Conservation (phyloP, 1,140 invertebrate species). For the Sycophila sp. region DNA sequence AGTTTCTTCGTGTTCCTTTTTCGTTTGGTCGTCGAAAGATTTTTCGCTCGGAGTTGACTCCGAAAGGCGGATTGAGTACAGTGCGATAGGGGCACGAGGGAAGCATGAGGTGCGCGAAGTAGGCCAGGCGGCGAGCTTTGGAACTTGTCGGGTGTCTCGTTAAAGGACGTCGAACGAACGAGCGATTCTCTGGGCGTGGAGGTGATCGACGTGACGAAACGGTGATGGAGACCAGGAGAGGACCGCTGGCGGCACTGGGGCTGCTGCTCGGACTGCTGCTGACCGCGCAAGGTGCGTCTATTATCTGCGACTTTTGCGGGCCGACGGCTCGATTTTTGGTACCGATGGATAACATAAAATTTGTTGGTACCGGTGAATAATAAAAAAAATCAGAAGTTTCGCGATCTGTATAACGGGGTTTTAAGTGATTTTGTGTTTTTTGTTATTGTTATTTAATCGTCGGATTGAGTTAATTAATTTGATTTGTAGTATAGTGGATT, state of each 20-base stretch:
- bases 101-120: neutral
- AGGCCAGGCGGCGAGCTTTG: neutral
- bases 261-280: neutral
- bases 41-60: no score
- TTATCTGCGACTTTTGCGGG: neutral
- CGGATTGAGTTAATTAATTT: no score
- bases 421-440: neutral
- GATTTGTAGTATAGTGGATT: no score
- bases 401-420: neutral
- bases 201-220: neutral
- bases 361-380: neutral
- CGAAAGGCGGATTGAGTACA: no score
- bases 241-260: neutral
- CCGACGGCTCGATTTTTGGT: neutral
- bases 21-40: no score
- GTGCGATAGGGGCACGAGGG: no score
- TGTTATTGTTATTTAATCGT: neutral
- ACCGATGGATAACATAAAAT: neutral
- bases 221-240: neutral
- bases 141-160: neutral
- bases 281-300: constrained; percentile 24
- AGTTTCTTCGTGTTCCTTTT: no score
- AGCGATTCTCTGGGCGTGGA: neutral
- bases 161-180: neutral
- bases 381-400: neutral